phyloP scores from a whole-genome alignment of 1,140 invertebrate genomes.

The Geopemphigus sp. region DNA sequence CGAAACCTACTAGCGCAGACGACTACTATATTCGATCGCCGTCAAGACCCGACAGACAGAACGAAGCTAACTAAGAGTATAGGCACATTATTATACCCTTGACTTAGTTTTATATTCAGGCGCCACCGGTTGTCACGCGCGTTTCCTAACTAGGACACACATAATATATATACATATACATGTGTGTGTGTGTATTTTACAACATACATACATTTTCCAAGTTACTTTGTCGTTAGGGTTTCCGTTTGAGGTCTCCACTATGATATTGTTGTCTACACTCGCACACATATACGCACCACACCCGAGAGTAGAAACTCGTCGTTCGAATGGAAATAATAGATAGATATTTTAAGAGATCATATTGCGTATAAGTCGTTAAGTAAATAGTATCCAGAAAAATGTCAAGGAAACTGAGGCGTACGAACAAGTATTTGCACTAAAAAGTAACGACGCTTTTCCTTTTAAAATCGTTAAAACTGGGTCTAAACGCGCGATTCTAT shows the following conservation, averaged over 20 bases:
- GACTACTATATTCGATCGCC: background rate
- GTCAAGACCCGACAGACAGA: background rate
- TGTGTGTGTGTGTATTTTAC: background rate
- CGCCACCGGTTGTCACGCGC: constrained; percentile 43
- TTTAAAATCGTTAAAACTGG: no score
- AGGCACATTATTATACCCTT: constrained; percentile 31
- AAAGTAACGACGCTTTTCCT: background rate
- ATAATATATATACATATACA: background rate
- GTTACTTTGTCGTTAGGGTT: constrained; percentile 21
- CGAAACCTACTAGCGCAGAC: background rate
- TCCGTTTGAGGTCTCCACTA: constrained; percentile 10
- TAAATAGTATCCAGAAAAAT: background rate
- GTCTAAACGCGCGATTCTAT: background rate
- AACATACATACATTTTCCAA: background rate
- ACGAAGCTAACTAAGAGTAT: background rate
- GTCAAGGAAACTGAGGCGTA: background rate
- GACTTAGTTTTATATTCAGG: constrained; percentile 32
- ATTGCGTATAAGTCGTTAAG: background rate
- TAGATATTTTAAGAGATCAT: background rate
- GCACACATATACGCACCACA: no score
- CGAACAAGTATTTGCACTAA: background rate
- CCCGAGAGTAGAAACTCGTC: background rate
- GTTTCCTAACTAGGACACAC: constrained; percentile 46
- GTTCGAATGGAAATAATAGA: background rate
- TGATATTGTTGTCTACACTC: background rate